Evolutionary conservation across 2,797 vertebrate genomes (phyloP), one percentile per base, ranked within the genome.

Genomic region (Rhadinocentrus ornatus): DNA sequence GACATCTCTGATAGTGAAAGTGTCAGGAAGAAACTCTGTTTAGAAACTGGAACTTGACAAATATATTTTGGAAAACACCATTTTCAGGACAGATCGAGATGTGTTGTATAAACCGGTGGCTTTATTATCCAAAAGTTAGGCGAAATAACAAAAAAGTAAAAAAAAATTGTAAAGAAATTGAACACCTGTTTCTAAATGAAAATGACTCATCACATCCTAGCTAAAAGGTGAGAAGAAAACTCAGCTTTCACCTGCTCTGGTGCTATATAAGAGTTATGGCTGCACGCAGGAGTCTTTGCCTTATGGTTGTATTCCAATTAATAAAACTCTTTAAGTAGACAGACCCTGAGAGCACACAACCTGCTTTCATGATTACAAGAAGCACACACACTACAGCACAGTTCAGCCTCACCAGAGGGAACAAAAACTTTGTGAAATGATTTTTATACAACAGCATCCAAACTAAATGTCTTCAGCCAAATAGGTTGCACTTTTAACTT

Each of bases 321-420:
- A 63, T 69, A 35, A 3, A 55, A 67, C 50, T 62, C 34, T 78
- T 50, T n/a, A 24, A 64, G 53, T 62, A 55, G 69, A 32, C 77
- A 73, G 52, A 63, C 62, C 63, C 66, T 58, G 29, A 71, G 69
- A 88, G 80, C 78, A 81, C 89, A 80, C 63, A 65, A 80, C 73
- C 31, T 24, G 41, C 64, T 56, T 72, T 63, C 56, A 59, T 62
- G 55, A 66, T 67, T 57, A 58, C 71, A 65, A 70, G 66, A 83
- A 82, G 81, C 81, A 82, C 85, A 85, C 60, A 29, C 61, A 18
- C 37, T 44, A 44, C 32, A 50, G 62, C 75, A 44, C 31, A 55
- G 6, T 35, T 66, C 31, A 5, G 3, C 75, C 71, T 78, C 57
- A 48, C 20, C 12, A 35, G 62, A 31, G 54, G 63, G 55, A 62